phyloP scores from a whole-genome alignment of 2,888 invertebrate species.

The Erannis defoliaria region DNA sequence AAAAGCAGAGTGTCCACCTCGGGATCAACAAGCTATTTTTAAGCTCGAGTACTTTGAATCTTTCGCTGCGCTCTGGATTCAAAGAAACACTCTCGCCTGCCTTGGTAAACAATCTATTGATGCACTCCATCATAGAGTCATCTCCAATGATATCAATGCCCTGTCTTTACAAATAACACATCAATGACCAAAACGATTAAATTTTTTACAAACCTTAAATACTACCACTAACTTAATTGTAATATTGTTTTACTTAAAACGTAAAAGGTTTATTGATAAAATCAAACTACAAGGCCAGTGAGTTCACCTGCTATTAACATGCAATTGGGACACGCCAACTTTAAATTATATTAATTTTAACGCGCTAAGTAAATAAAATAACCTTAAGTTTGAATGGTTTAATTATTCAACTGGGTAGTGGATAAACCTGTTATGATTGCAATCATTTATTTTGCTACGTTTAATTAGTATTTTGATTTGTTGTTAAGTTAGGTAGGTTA shows the following conservation, averaged over 20 bases:
- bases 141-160: too few species aligned
- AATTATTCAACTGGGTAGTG: not conserved
- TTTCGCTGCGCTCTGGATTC: too few species aligned
- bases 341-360: slow-evolving; percentile 16
- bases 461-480: not conserved
- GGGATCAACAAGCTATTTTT: too few species aligned
- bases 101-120: too few species aligned
- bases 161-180: not conserved
- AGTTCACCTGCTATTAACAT: slow-evolving; percentile 38
- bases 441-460: slow-evolving; percentile 7
- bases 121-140: too few species aligned
- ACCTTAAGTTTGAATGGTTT: slow-evolving; percentile 3
- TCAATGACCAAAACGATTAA: not conserved
- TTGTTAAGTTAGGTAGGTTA: not conserved
- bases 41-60: too few species aligned
- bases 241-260: slow-evolving; percentile 19
- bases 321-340: slow-evolving; percentile 39
- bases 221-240: not conserved
- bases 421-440: not conserved
- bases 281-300: slow-evolving; percentile 33
- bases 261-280: slow-evolving; percentile 32
- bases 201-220: not conserved
- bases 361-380: slow-evolving; percentile 8
- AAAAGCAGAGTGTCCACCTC: too few species aligned
- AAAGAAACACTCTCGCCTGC: too few species aligned